Base-by-base conservation (phyloP, 2,888 invertebrate genomes). In the Caenorhabditis sp. region DNA sequence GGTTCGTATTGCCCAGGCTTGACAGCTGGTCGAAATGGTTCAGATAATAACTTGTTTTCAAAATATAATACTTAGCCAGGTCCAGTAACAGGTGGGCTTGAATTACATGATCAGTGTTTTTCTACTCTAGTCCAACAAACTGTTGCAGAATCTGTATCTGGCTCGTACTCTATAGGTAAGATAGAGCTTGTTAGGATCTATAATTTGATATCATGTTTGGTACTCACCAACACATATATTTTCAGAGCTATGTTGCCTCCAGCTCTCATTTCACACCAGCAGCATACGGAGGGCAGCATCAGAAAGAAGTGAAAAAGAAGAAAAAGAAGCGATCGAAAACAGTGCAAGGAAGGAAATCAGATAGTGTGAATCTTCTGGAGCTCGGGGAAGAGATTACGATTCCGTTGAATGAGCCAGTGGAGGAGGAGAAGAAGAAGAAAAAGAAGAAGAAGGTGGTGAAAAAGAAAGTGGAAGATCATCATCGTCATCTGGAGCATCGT, bases 181-280 rank as follows among this genome's bases (percentile, higher is more conserved):
- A n/a, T n/a, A n/a, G n/a, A n/a, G n/a, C n/a, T n/a, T n/a, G n/a
- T n/a, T n/a, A n/a, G n/a, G n/a, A n/a, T n/a, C n/a, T n/a, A n/a
- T n/a, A n/a, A 31, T 31, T 31, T 31, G 7, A 31, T 31, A 31
- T 31, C 31, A 28, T 35, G 31, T 16, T 54, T n/a, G n/a, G n/a
- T n/a, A n/a, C n/a, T n/a, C n/a, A 35, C 10, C 24, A n/a, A 70
- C 68, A 44, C 22, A 26, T 28, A 22, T n/a, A 19, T 26, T 58
- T 68, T 16, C 51, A 86, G 82, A 80, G 54, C 44, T 86, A 86
- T 49, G 87, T 88, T 28, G 88, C 88, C 5, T 86, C 87, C 0
- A 87, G 87, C 31, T 83, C 86, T 2, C 72, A 75, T 26, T 88
- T 88, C 49, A 80, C 85, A 6, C 85, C 87, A 7, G 49, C 85